phyloP scores from a whole-genome alignment of 2,113 vertebrate species.

The Poeciliopsis prolifica region DNA sequence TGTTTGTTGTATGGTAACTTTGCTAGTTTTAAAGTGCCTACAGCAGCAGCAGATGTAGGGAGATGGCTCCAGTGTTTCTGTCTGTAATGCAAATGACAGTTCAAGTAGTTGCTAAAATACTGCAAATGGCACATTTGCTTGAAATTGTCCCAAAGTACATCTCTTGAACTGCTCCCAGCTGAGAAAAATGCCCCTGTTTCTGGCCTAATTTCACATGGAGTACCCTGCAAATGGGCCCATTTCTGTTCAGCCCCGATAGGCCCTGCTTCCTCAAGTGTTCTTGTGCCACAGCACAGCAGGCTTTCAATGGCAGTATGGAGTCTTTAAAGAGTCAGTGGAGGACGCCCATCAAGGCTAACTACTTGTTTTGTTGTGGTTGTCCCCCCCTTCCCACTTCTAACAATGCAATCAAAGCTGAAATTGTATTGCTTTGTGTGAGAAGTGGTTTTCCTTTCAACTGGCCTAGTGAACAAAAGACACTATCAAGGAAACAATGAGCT shows the following conservation, averaged over 20 bases:
- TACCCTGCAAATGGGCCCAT: constrained; percentile 26
- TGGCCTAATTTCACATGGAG: constrained; percentile 65
- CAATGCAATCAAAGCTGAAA: constrained; percentile 35
- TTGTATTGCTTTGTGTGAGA: constrained; percentile 21
- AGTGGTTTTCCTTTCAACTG: constrained; percentile 22
- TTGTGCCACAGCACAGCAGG: constrained; percentile 14
- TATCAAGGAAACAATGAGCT: constrained; percentile 36
- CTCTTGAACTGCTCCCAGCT: constrained; percentile 49
- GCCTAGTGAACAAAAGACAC: constrained; percentile 33
- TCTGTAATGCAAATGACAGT: constrained; percentile 55
- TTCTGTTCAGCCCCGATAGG: constrained; percentile 43
- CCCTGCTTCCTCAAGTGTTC: constrained; percentile 40
- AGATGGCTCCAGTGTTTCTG: constrained; percentile 47
- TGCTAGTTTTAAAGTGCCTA: constrained; percentile 54
- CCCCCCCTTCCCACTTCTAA: background rate
- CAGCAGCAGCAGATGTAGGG: constrained; percentile 32
- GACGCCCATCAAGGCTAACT: constrained; percentile 43
- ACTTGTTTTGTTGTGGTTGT: constrained; percentile 30
- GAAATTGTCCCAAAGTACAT: constrained; percentile 36
- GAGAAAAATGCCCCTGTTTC: constrained; percentile 38
- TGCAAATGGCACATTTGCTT: constrained; percentile 37
- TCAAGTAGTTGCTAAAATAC: constrained; percentile 59
- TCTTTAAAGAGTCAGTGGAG: constrained; percentile 39
- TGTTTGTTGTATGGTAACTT: constrained; percentile 48
- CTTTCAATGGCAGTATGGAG: constrained; percentile 7